Conservation (phyloP, 1,140 invertebrate genomes). For the Anastrepha obliqua region DNA sequence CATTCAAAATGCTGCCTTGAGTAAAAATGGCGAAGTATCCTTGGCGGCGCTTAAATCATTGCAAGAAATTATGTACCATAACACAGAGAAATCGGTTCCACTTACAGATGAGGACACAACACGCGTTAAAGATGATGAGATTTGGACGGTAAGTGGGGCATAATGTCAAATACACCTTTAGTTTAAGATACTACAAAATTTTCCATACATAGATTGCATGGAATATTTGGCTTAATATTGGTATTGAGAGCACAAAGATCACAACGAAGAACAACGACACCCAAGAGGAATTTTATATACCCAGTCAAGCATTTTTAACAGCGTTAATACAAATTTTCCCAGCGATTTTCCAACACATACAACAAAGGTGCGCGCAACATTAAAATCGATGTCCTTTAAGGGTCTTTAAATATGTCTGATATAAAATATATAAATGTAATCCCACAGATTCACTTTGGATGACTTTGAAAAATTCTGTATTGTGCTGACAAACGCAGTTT, state of each 20-base stretch:
- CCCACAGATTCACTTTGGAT: slow-evolving; percentile 79
- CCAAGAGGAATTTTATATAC: slow-evolving; percentile 83
- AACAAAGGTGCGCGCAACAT: slow-evolving; percentile 78
- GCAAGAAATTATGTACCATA: slow-evolving; percentile 89
- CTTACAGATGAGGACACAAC: slow-evolving; percentile 14
- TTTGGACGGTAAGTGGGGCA: slow-evolving; percentile 79
- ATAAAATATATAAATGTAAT: slow-evolving; percentile 8
- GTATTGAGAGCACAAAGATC: slow-evolving; percentile 84
- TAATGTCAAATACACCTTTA: background rate
- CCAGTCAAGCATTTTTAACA: slow-evolving; percentile 93
- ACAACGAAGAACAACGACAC: slow-evolving; percentile 76
- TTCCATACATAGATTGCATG: slow-evolving; percentile 77
- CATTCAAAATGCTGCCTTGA: slow-evolving; percentile 92
- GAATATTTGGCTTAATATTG: slow-evolving; percentile 91
- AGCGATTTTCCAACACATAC: slow-evolving; percentile 92
- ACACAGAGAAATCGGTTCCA: slow-evolving; percentile 54
- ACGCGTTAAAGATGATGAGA: slow-evolving; percentile 70
- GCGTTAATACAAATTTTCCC: slow-evolving; percentile 96
- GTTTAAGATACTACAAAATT: background rate
- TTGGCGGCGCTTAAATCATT: slow-evolving; percentile 95
- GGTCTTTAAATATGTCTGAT: no score
- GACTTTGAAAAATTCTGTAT: slow-evolving; percentile 88
- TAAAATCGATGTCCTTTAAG: background rate
- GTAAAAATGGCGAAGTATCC: slow-evolving; percentile 95
- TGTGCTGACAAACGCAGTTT: slow-evolving; percentile 85